Base-by-base conservation (phyloP, 2,797 vertebrate species). In the Sciaenops ocellatus region DNA sequence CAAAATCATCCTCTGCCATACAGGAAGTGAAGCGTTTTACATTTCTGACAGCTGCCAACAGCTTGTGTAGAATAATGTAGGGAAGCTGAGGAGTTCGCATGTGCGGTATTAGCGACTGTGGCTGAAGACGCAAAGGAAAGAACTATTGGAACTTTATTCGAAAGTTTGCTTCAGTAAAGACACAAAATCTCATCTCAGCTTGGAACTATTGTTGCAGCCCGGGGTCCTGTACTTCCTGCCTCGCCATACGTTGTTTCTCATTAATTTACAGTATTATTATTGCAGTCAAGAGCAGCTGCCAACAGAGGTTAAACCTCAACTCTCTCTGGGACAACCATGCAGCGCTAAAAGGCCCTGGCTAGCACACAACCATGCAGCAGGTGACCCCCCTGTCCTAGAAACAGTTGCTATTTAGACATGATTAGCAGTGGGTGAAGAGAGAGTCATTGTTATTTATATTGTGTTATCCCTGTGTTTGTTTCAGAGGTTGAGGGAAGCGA, bases 391-490 rank as follows among this genome's bases (percentile, higher is more conserved):
- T 42, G 77, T 89, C 92, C 89, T 93, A 85, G 90, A 94, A 90
- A 94, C 93, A 80, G 94, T 94, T 94, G 92, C 91, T 94, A 82
- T 94, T 94, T 95, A 83, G 88, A 82, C n/a, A 42, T 69, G 87
- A 92, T 92, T 87, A 92, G 85, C 86, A 79, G 42, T 22, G 41
- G 57, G 69, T 56, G 85, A 71, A 68, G 72, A 71, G 73, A 78
- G 79, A 88, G 85, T 92, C 93, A 93, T 84, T 91, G 87, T 94
- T 91, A 93, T 94, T 94, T 95, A 94, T 94, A 91, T 76, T 86
- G 79, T 81, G 69, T 73, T 80, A 89, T 80, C 76, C 65, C 79
- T 68, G 62, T 78, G 77, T 90, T 91, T 88, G 84, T 76, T 84
- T 88, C 79, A 82, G 63, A 80, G 80, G 83, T 83, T 30, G 22